Base-by-base conservation (phyloP, 1,140 invertebrate genomes). In the Micrasema minimum region DNA sequence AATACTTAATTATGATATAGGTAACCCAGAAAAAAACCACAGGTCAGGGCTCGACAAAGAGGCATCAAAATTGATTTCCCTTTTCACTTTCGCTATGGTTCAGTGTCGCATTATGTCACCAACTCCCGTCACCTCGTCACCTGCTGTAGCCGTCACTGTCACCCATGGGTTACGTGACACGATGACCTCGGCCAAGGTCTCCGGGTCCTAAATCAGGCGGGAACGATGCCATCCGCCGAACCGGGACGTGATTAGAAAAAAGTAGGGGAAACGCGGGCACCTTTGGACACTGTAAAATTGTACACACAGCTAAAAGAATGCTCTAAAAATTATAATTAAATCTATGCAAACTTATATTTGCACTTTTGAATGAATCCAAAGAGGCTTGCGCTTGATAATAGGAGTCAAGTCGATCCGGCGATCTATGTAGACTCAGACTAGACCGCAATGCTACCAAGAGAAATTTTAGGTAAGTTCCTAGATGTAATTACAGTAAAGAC, bases 181-280 rank as follows among this genome's bases (percentile, higher is more conserved):
- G 12, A 16, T 23, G 65, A 66, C 65, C 65, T 18, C 65, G 6
- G 65, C 38, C 65, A 67, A 67, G 65, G 65, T 67, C 38, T 22
- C 16, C n/a, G 20, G 59, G 57, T 35, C 18, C 31, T 59, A 69
- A 69, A 73, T 73, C 71, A 59, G 26, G 26, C 37, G 23, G 66
- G 59, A 70, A 66, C 46, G 62, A 37, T 50, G 61, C 18, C 67
- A 74, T 74, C 72, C 72, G 67, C 62, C 46, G 37, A 12, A 0
- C 51, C 23, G 11, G 23, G 41, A 12, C 11, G 41, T 12, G 41
- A 45, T n/a, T 2, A n/a, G 41, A 5, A n/a, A 12, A 45, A 45
- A 2, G n/a, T 5, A 46, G n/a, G n/a, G n/a, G n/a, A 46, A n/a
- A 5, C 43, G 11, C 11, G 43, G 5, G 43, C n/a, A 46, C 16